A percentile compares a stretch with the other conserved stretches of the same genome.
These are phyloP conservation scores for Salmo trutta DNA, from an alignment of 2,797 vertebrate genomes.

Conservation along the genomic window DNA sequence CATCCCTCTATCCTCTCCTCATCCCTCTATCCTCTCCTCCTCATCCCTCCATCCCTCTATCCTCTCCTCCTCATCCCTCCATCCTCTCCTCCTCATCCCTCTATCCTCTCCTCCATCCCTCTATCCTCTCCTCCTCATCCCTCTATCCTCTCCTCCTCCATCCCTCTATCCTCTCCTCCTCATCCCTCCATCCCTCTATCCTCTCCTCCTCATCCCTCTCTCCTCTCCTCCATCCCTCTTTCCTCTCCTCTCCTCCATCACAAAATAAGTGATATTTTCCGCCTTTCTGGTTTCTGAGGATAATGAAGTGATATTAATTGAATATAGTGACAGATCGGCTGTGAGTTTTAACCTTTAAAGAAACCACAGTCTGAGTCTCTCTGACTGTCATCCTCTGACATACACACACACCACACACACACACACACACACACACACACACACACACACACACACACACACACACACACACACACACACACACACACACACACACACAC, in stretches of 20 bases:
- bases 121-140: neutral
- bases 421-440: no score
- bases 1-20: no score
- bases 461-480: no score
- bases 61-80: neutral
- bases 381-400: neutral
- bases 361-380: neutral
- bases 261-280: neutral
- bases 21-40: neutral
- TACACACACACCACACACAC: no score
- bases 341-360: neutral
- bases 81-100: neutral
- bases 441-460: no score
- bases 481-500: no score
- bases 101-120: neutral
- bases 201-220: neutral
- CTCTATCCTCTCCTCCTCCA: neutral
- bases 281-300: neutral
- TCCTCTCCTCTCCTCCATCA: neutral
- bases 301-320: neutral
- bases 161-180: no score
- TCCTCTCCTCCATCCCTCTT: neutral
- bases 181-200: neutral
- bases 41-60: no score
- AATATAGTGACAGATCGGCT: neutral